phyloP scores from a whole-genome alignment of 2,888 invertebrate species.

The Caenorhabditis drosophilae region DNA sequence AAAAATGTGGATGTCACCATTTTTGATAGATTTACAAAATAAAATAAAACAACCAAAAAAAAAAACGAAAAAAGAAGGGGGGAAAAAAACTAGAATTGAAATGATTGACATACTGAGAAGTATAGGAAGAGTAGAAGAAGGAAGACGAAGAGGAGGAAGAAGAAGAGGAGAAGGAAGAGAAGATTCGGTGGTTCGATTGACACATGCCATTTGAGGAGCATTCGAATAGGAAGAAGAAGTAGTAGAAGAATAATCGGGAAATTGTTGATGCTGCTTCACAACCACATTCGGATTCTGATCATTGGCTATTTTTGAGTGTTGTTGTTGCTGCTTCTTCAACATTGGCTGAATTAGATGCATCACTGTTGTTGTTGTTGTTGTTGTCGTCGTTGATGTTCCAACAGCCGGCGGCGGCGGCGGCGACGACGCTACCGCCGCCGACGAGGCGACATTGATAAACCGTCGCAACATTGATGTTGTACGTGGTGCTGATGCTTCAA shows the following conservation, averaged over 20 bases:
- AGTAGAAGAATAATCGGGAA: constrained; percentile 11
- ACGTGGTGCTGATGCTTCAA: constrained; percentile 31
- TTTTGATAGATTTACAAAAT: too few relatives aligned
- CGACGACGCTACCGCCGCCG: constrained; percentile 18
- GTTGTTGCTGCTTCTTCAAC: too few relatives aligned
- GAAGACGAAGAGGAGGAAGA: constrained; percentile 2
- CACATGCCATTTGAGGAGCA: constrained; percentile 8
- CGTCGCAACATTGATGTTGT: constrained; percentile 31
- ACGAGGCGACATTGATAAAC: constrained; percentile 32
- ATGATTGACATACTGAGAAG: constrained; percentile 41
- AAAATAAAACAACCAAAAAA: too few relatives aligned
- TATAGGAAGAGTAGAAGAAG: constrained; percentile 22
- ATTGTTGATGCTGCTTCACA: constrained; percentile 5
- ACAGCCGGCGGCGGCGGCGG: constrained; percentile 3
- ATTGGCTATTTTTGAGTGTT: too few relatives aligned
- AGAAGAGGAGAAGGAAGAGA: constrained; percentile 9
- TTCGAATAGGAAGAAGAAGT: constrained; percentile 20
- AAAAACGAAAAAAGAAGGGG: too few relatives aligned
- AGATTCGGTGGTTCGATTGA: constrained; percentile 17
- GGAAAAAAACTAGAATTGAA: too few relatives aligned
- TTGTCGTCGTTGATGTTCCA: constrained; percentile 11
- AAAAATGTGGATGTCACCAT: too few relatives aligned
- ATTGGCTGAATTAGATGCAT: too few relatives aligned
- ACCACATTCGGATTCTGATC: too few relatives aligned
- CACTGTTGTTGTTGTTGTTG: too few relatives aligned